Percentiles rank a stretch among this genome's conserved stretches.
These are phyloP conservation scores for Parotia lawesii DNA, from an alignment of 2,113 vertebrate species.

Conservation along the genomic window DNA sequence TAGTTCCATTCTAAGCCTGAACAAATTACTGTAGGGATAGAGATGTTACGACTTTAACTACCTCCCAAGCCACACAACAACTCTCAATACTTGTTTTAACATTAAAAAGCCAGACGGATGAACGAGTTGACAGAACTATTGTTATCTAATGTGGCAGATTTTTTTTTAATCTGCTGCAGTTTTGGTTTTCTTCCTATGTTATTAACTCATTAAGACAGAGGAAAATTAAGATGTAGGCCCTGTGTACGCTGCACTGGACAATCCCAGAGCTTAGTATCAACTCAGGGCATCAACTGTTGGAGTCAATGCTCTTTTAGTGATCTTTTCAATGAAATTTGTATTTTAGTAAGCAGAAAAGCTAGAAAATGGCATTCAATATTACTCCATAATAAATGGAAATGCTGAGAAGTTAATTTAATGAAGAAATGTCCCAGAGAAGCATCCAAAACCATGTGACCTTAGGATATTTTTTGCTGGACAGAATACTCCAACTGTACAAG, in stretches of 20 bases:
- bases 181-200: background rate
- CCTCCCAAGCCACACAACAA: background rate
- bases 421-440: background rate
- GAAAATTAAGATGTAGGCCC: background rate
- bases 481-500: background rate
- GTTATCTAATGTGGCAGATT: background rate
- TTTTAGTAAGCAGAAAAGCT: background rate
- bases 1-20: background rate
- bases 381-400: background rate
- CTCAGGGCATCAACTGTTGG: background rate
- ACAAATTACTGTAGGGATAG: background rate
- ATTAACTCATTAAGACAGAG: background rate
- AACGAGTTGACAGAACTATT: background rate
- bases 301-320: background rate
- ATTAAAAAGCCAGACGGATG: background rate
- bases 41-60: background rate
- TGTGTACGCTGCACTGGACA: background rate
- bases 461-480: background rate
- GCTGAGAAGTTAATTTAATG: background rate
- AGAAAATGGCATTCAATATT: background rate
- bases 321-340: background rate
- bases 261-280: background rate
- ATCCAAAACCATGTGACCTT: background rate
- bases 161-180: background rate
- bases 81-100: background rate